Evolutionary conservation across 2,888 invertebrate genomes (phyloP).

Genomic region (Choreutis nemorana): DNA sequence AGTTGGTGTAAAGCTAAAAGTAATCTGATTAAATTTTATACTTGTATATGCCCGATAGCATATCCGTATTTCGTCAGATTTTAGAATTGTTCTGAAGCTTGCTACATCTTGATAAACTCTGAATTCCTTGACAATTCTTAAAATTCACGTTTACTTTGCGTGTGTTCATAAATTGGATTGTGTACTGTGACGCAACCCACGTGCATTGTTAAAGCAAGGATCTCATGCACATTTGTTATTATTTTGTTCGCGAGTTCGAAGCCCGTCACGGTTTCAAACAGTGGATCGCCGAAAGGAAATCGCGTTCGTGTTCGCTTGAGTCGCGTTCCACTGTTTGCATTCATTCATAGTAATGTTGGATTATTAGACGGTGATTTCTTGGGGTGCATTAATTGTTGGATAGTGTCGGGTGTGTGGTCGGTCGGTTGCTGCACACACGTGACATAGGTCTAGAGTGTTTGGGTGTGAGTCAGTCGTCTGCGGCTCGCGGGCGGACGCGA

Average conservation of each 20-base stretch:
- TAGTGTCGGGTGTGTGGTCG: slow-evolving; percentile 29
- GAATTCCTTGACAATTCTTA: slow-evolving; percentile 32
- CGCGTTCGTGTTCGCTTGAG: slow-evolving; percentile 41
- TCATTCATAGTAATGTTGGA: slow-evolving; percentile 32
- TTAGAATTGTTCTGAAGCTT: slow-evolving; percentile 34
- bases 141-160: slow-evolving; percentile 23
- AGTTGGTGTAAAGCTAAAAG: slow-evolving; percentile 30
- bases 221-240: slow-evolving; percentile 76
- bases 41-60: slow-evolving; percentile 42
- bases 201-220: slow-evolving; percentile 54
- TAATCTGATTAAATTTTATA: slow-evolving; percentile 34
- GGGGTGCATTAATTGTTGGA: slow-evolving; percentile 37
- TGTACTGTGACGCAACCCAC: slow-evolving; percentile 59
- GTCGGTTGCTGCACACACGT: slow-evolving; percentile 44
- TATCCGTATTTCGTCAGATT: slow-evolving; percentile 50
- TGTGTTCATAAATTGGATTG: slow-evolving; percentile 31
- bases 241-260: slow-evolving; percentile 74
- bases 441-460: slow-evolving; percentile 52
- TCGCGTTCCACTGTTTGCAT: slow-evolving; percentile 24
- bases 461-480: slow-evolving; percentile 55
- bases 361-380: slow-evolving; percentile 35
- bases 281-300: slow-evolving; percentile 43
- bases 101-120: neutral
- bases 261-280: slow-evolving; percentile 46
- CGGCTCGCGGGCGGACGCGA: slow-evolving; percentile 41